These are phyloP conservation scores for Trachurus trachurus DNA, from an alignment of 2,797 vertebrate genomes.

Conservation along the genomic window DNA sequence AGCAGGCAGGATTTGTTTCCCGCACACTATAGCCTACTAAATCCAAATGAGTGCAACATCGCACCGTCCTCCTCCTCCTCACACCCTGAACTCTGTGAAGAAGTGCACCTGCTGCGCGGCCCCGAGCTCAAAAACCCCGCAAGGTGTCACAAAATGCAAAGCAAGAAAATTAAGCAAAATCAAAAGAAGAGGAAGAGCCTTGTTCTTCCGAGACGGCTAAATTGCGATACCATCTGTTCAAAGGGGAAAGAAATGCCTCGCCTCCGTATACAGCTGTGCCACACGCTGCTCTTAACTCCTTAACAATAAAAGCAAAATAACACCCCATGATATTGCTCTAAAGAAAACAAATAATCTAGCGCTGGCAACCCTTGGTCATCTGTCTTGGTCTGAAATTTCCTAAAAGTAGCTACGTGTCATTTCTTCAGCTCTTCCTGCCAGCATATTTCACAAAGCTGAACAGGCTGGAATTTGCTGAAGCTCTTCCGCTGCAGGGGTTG, in stretches of 20 bases:
- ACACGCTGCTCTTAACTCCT: conserved; percentile 60
- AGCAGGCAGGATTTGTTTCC: conserved; percentile 47
- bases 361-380: conserved; percentile 55
- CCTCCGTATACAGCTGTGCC: conserved; percentile 57
- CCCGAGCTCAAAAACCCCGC: conserved; percentile 6
- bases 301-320: conserved; percentile 56
- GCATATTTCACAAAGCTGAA: conserved; percentile 66
- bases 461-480: conserved; percentile 61
- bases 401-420: conserved; percentile 58
- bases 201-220: conserved; percentile 53
- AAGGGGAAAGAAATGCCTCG: conserved; percentile 50
- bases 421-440: conserved; percentile 62
- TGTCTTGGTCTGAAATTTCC: conserved; percentile 53
- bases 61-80: conserved; percentile 20
- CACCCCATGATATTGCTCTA: conserved; percentile 27
- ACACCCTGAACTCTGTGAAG: conserved; percentile 33
- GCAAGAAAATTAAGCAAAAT: conserved; percentile 52
- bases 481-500: conserved; percentile 59
- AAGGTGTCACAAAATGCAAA: conserved; percentile 45
- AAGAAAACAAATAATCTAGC: conserved; percentile 61
- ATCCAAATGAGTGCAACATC: conserved; percentile 59
- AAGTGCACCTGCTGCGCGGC: conserved; percentile 7
- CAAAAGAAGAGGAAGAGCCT: conserved; percentile 44
- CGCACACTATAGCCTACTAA: conserved; percentile 37
- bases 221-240: conserved; percentile 64